phyloP scores from a whole-genome alignment of 2,797 vertebrate species.

The Urosaurus nigricauda region DNA sequence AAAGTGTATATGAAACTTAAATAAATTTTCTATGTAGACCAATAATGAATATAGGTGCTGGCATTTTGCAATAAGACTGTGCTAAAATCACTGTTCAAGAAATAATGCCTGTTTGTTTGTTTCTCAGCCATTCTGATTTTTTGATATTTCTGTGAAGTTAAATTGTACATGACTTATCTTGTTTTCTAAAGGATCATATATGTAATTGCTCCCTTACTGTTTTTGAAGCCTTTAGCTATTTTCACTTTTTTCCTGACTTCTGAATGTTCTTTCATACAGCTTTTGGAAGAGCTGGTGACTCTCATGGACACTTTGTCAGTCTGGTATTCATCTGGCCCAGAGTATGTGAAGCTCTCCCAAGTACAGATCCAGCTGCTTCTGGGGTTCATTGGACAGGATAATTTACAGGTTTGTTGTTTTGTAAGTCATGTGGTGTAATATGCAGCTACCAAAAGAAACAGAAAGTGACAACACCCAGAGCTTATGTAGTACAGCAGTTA shows the following conservation, averaged over 20 bases:
- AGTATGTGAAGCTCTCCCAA: conserved; percentile 90
- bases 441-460: not conserved
- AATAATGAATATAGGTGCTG: not conserved
- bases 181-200: not conserved
- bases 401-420: conserved; percentile 86
- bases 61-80: not conserved
- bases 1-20: too few relatives aligned
- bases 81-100: not conserved
- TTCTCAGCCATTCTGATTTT: not conserved
- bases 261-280: conserved; percentile 66
- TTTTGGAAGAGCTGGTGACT: conserved; percentile 91
- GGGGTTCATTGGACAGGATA: conserved; percentile 94
- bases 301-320: conserved; percentile 94
- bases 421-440: conserved; percentile 36
- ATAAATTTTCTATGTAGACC: too few relatives aligned
- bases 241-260: conserved; percentile 22
- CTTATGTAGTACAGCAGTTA: too few relatives aligned
- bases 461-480: not conserved
- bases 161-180: not conserved
- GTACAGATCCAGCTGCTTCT: conserved; percentile 92
- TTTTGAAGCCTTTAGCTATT: conserved; percentile 37
- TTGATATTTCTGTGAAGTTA: not conserved
- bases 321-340: conserved; percentile 88
- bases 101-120: too few relatives aligned
- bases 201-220: not conserved